Base-by-base conservation (phyloP, 2,797 vertebrate species). In the Falco cherrug region DNA sequence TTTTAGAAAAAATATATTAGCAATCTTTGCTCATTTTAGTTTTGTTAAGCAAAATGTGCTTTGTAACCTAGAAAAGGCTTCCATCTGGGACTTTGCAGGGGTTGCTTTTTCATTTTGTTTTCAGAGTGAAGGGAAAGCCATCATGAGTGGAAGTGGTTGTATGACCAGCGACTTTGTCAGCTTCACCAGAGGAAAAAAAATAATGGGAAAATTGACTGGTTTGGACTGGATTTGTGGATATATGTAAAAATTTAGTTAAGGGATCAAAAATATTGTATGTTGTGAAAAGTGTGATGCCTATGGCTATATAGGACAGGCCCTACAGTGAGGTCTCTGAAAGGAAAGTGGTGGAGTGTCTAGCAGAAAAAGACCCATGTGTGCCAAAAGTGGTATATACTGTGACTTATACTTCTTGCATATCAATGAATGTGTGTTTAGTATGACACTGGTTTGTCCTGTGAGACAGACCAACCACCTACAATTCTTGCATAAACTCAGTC, bases 1-100 rank as follows among this genome's bases (percentile, higher is more conserved):
- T 96, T 85, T 86, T 91, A 92, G 73, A 50, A 24, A 94, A 94
- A 87, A 70, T 51, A 26, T 92, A 69, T 75, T 85, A 94, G 47
- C 50, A 64, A 74, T 79, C 41, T 96, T 97, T 77, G 67, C 35
- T 95, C 33, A 54, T 21, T 87, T 93, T 39, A 75, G 90, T 68
- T 75, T 89, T 48, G n/a, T 59, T 61, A 97, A 92, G 64, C 7
- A 85, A 75, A 80, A 82, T 0, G 4, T 50, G 39, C 31, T 53
- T 76, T 73, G 22, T 74, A 92, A 91, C 61, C 54, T 65, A 69
- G 75, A 93, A 69, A 67, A 89, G 53, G 11, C 65, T 91, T 89
- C 59, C 77, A 51, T 22, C 28, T 47, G 18, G 13, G 29, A 37
- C 41, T 89, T 60, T 60, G 53, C 11, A 87, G 22, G 22, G 12